These are phyloP conservation scores for Mycalesis mineus DNA, from an alignment of 2,888 invertebrate genomes.

Conservation along the genomic window DNA sequence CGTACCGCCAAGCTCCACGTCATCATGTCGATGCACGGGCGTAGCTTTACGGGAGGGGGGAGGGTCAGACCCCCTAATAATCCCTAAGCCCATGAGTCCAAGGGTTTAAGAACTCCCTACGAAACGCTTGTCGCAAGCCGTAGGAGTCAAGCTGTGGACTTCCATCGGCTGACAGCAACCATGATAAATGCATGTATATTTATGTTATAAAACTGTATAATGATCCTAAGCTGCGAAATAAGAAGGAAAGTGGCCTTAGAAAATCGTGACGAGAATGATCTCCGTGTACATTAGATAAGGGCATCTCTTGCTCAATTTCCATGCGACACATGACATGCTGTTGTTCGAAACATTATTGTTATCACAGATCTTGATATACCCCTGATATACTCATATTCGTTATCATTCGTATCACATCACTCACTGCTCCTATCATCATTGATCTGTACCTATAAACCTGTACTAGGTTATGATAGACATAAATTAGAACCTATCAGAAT, in stretches of 20 bases:
- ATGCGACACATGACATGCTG: background rate
- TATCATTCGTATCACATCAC: background rate
- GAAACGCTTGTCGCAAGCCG: too few relatives aligned
- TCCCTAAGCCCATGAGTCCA: too few relatives aligned
- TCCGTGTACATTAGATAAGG: constrained; percentile 1
- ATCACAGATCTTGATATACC: background rate
- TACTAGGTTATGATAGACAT: background rate
- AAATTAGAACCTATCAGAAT: too few relatives aligned
- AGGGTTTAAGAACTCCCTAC: too few relatives aligned
- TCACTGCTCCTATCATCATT: background rate
- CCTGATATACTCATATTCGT: background rate
- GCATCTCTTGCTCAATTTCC: background rate
- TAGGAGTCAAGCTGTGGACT: too few relatives aligned
- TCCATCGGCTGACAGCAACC: too few relatives aligned
- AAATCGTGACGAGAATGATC: constrained; percentile 1
- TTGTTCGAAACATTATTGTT: background rate
- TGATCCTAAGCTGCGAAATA: constrained; percentile 12
- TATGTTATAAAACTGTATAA: too few relatives aligned
- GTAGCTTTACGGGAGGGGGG: too few relatives aligned
- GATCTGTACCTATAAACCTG: background rate
- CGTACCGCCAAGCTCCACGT: too few relatives aligned
- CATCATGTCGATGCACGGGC: too few relatives aligned
- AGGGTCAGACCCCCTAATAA: too few relatives aligned
- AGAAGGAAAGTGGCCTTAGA: background rate
- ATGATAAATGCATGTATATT: too few relatives aligned